A percentile compares a stretch with the other conserved stretches of the same genome.
These are phyloP conservation scores for Thera obeliscata DNA, from an alignment of 2,888 invertebrate species.

Conservation along the genomic window DNA sequence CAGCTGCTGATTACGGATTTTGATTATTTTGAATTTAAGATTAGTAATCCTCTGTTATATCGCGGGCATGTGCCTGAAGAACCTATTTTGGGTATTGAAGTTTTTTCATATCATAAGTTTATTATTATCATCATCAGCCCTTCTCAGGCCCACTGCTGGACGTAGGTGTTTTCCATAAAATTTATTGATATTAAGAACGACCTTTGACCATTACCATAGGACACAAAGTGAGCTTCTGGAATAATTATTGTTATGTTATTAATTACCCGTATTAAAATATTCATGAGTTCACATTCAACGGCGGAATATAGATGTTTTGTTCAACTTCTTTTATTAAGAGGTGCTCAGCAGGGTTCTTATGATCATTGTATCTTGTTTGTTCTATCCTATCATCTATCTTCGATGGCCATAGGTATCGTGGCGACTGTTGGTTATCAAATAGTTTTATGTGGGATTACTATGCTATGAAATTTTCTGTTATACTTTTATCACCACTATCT, in stretches of 20 bases:
- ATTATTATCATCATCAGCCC: background rate
- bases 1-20: constrained; percentile 52
- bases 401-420: constrained; percentile 13
- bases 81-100: background rate
- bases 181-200: too few species aligned
- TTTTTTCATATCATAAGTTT: background rate
- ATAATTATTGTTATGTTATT: too few species aligned
- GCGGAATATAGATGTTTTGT: too few species aligned
- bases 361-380: background rate
- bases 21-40: constrained; percentile 7
- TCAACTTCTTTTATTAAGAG: too few species aligned
- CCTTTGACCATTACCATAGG: too few species aligned
- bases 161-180: too few species aligned
- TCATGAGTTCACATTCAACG: too few species aligned
- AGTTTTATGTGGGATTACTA: constrained; percentile 18
- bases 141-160: too few species aligned
- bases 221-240: too few species aligned
- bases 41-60: constrained; percentile 5
- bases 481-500: constrained; percentile 24
- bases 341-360: too few species aligned
- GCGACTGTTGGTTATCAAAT: constrained; percentile 17
- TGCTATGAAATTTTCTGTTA: constrained; percentile 23
- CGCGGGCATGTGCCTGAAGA: background rate
- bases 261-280: too few species aligned
- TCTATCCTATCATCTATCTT: background rate